Evolutionary conservation across 2,113 vertebrate genomes (phyloP).

Genomic region (Cygnus atratus): DNA sequence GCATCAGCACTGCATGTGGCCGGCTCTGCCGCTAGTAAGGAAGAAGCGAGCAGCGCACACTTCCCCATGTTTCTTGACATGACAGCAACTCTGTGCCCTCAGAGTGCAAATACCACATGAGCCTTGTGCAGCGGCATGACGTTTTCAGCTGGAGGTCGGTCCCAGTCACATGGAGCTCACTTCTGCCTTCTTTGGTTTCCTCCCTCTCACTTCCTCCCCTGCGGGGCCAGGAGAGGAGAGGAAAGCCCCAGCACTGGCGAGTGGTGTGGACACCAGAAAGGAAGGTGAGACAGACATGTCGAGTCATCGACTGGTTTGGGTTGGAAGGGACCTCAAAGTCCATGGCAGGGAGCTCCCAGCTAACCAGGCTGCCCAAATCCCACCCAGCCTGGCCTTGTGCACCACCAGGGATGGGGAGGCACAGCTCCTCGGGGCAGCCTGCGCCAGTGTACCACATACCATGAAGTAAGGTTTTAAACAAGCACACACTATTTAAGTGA

Average conservation of each 20-base stretch:
- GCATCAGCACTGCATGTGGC: not conserved
- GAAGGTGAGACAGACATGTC: not conserved
- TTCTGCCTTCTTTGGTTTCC: not conserved
- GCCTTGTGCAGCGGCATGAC: accelerated
- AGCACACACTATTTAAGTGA: accelerated
- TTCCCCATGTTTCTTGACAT: not conserved
- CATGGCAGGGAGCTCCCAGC: not conserved
- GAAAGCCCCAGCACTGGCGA: not conserved
- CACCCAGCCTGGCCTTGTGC: not conserved
- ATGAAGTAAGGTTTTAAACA: not conserved
- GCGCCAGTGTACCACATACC: accelerated
- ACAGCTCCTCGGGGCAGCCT: not conserved
- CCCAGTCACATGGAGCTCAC: not conserved
- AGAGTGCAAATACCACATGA: not conserved
- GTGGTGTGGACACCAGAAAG: not conserved
- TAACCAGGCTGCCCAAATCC: not conserved
- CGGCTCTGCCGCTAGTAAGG: not conserved
- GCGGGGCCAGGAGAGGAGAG: not conserved
- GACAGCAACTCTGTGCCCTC: not conserved
- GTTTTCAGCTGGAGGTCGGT: accelerated
- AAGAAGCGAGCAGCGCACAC: not conserved
- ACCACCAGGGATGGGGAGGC: not conserved
- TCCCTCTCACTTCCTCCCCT: not conserved
- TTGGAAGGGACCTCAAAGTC: not conserved
- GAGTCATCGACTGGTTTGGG: not conserved